These are phyloP conservation scores for Epizoanthus stellaris DNA, from an alignment of 92 coral and sea anemone species.

Conservation along the genomic window DNA sequence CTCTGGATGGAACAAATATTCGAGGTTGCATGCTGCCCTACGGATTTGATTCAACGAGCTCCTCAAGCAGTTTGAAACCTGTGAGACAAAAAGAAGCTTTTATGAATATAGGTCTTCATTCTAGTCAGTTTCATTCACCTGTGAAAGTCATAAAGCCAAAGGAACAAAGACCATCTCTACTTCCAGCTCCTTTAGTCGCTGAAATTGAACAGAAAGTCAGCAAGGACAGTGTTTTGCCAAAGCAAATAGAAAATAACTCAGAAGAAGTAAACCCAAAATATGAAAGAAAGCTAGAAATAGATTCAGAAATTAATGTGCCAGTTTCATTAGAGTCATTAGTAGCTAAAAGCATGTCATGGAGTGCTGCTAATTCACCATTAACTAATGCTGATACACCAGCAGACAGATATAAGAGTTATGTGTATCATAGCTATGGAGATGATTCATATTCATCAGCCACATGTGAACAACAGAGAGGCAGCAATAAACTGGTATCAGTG, in stretches of 20 bases:
- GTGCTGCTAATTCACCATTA: conserved; percentile 81
- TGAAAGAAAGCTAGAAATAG: background rate
- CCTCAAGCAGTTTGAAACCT: conserved; percentile 5
- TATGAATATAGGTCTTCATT: background rate
- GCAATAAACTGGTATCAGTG: conserved; percentile 38
- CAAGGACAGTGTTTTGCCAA: too few relatives aligned
- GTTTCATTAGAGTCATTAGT: conserved; percentile 77
- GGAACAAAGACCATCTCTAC: conserved; percentile 22
- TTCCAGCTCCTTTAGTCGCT: conserved; percentile 4
- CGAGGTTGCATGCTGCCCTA: conserved; percentile 7
- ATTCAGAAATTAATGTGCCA: conserved; percentile 10
- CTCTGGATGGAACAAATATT: too few relatives aligned
- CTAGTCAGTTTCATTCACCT: conserved; percentile 9
- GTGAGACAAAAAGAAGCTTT: conserved; percentile 11
- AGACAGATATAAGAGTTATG: conserved; percentile 72
- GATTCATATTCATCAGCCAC: conserved; percentile 60
- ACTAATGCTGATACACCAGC: conserved; percentile 84
- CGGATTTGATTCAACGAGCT: conserved; percentile 20
- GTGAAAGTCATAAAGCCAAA: conserved; percentile 24
- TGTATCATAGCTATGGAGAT: conserved; percentile 87
- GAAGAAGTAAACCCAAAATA: background rate
- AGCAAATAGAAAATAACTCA: too few relatives aligned
- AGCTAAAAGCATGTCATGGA: conserved; percentile 79
- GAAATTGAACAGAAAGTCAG: background rate
- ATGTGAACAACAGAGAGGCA: conserved; percentile 43